Evolutionary conservation across 2,113 vertebrate genomes (phyloP).

Genomic region (Coryphaenoides rupestris): DNA sequence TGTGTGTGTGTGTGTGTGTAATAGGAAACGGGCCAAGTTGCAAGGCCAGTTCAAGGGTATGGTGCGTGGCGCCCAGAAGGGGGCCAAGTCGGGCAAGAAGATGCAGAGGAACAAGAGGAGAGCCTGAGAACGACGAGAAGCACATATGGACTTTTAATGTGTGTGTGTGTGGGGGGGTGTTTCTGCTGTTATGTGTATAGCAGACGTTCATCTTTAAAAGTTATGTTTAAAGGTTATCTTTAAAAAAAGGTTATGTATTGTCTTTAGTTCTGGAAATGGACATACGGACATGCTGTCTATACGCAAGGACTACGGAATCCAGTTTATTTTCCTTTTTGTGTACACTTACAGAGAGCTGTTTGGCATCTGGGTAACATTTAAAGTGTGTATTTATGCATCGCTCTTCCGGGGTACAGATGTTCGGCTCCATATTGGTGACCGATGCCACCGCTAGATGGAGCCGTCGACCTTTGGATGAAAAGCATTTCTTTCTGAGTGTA

Average conservation of each 20-base stretch:
- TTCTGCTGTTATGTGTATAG: background rate
- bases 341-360: conserved; percentile 1
- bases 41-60: conserved; percentile 97
- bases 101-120: conserved; percentile 76
- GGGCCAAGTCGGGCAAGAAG: conserved; percentile 81
- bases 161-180: conserved; percentile 23
- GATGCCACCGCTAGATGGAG: conserved; percentile 27
- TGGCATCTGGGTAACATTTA: conserved; percentile 3
- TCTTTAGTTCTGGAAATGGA: no score
- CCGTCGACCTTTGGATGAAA: background rate
- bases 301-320: no score
- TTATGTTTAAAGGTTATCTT: no score
- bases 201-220: no score
- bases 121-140: conserved; percentile 42
- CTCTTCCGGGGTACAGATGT: background rate
- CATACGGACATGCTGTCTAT: background rate
- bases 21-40: conserved; percentile 89
- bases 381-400: conserved; percentile 46
- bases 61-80: conserved; percentile 88
- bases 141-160: conserved; percentile 33
- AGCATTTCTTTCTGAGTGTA: no score
- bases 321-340: no score
- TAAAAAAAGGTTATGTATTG: no score
- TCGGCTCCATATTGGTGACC: conserved; percentile 2
- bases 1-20: no score